phyloP scores from a whole-genome alignment of 1,140 invertebrate species.

The Bactericera cockerelli region DNA sequence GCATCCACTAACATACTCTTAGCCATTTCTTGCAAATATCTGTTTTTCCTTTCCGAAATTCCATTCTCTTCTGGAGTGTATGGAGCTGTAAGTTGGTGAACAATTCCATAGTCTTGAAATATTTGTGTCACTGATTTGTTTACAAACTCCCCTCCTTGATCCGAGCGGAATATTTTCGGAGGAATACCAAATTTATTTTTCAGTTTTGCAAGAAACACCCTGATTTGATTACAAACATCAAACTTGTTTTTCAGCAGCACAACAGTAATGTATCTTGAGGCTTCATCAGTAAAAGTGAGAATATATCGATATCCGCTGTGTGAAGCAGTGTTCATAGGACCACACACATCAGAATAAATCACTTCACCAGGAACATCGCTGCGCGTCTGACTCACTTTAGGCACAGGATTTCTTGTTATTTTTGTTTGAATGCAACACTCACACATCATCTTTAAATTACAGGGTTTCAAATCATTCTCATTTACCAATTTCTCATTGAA shows the following conservation, averaged over 20 bases:
- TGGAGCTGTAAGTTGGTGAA: slow-evolving; percentile 22
- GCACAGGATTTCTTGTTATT: not conserved
- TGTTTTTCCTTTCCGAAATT: slow-evolving; percentile 26
- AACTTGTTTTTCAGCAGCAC: not conserved
- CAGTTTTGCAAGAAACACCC: not conserved
- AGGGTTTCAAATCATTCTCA: slow-evolving; percentile 14
- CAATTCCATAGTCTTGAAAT: slow-evolving; percentile 23
- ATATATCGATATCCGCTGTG: not conserved
- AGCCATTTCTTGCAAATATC: slow-evolving; percentile 23
- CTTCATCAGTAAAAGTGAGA: slow-evolving; percentile 1
- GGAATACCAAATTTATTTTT: slow-evolving; percentile 5
- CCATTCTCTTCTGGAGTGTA: slow-evolving; percentile 28
- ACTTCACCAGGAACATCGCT: not conserved
- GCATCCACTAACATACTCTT: slow-evolving; percentile 24
- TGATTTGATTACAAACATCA: not conserved
- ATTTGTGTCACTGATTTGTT: slow-evolving; percentile 18
- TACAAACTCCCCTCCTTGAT: slow-evolving; percentile 18
- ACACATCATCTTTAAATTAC: not conserved
- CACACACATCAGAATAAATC: not conserved
- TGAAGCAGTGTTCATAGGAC: not conserved
- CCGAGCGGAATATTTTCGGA: slow-evolving; percentile 19
- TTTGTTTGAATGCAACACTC: not conserved
- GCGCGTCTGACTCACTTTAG: not conserved
- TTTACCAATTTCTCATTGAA: slow-evolving; percentile 15
- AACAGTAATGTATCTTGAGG: not conserved